Conservation (phyloP, 1,140 invertebrate genomes). For the Caerostris extrusa region DNA sequence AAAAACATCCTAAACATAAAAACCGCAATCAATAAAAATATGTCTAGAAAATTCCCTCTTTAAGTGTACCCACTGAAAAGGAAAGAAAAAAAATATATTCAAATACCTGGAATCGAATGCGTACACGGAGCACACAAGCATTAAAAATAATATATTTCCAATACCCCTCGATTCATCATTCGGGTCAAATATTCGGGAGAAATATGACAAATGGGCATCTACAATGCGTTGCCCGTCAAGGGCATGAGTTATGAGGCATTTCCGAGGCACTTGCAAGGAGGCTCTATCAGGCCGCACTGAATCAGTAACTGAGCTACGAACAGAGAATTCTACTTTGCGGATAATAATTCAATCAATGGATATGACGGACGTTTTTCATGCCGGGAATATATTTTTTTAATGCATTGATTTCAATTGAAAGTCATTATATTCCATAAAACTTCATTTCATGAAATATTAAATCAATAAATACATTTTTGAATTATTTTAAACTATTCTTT, state of each 20-base stretch:
- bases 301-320: neutral
- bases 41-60: neutral
- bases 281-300: conserved; percentile 1
- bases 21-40: neutral
- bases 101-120: neutral
- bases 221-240: conserved; percentile 6
- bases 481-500: too few relatives aligned
- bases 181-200: conserved; percentile 52
- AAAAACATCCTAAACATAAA: neutral
- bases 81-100: conserved; percentile 21
- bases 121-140: neutral
- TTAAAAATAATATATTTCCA: conserved; percentile 62
- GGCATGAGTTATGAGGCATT: conserved; percentile 32
- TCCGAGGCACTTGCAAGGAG: conserved; percentile 23
- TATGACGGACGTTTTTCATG: neutral
- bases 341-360: neutral
- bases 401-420: too few relatives aligned
- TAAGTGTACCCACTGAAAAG: neutral
- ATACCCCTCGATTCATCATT: conserved; percentile 38
- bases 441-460: too few relatives aligned
- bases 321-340: neutral
- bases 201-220: conserved; percentile 52
- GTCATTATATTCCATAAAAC: too few relatives aligned
- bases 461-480: too few relatives aligned
- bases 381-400: too few relatives aligned